Conservation (phyloP, 1,140 invertebrate genomes). For the Ceratina japonica region DNA sequence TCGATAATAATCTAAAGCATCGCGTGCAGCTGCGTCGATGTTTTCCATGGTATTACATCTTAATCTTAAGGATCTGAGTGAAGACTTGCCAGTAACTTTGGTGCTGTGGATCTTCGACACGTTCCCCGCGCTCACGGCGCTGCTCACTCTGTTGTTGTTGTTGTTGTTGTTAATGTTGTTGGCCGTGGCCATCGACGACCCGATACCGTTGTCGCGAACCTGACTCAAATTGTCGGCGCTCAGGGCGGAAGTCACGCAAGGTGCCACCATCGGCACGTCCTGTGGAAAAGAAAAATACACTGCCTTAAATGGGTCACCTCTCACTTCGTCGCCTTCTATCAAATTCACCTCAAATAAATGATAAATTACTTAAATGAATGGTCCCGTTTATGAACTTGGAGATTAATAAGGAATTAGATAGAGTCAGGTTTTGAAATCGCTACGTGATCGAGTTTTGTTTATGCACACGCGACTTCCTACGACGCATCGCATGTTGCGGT, state of each 20-base stretch:
- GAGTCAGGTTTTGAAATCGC: too few relatives aligned
- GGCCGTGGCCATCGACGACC: conserved; percentile 52
- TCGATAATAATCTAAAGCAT: too few relatives aligned
- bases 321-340: too few relatives aligned
- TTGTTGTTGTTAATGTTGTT: conserved; percentile 67
- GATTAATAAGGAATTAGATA: too few relatives aligned
- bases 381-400: too few relatives aligned
- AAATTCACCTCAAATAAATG: too few relatives aligned
- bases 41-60: not conserved
- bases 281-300: conserved; percentile 38
- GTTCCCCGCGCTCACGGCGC: conserved; percentile 71
- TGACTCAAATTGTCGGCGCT: conserved; percentile 74
- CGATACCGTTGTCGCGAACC: conserved; percentile 64
- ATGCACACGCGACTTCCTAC: too few relatives aligned
- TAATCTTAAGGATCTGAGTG: not conserved
- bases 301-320: not conserved
- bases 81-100: conserved; percentile 69
- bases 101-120: conserved; percentile 69
- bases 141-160: conserved; percentile 68
- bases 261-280: conserved; percentile 68
- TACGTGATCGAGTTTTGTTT: not conserved
- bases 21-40: too few relatives aligned
- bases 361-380: too few relatives aligned
- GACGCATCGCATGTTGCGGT: not conserved
- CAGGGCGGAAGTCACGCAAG: conserved; percentile 73